Evolutionary conservation across 2,888 invertebrate genomes (phyloP).

Genomic region (Calliscelio sp.): DNA sequence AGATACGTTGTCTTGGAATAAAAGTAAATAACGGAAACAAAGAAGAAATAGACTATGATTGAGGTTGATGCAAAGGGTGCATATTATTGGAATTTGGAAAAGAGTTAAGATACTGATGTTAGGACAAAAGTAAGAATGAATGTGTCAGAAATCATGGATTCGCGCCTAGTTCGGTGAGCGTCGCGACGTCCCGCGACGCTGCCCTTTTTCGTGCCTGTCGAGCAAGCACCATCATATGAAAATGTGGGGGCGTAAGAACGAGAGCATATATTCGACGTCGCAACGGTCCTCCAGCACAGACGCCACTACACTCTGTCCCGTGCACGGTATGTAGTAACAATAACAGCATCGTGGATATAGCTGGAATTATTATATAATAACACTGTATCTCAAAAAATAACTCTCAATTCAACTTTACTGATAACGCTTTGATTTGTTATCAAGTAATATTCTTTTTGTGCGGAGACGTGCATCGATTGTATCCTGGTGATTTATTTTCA

Average conservation of each 20-base stretch:
- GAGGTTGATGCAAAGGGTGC: too few relatives aligned
- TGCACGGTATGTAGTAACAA: conserved; percentile 84
- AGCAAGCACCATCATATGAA: conserved; percentile 82
- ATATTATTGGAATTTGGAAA: too few relatives aligned
- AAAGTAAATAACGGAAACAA: too few relatives aligned
- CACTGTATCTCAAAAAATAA: too few relatives aligned
- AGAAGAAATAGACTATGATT: too few relatives aligned
- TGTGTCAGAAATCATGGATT: conserved; percentile 63
- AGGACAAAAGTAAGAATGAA: conserved; percentile 44
- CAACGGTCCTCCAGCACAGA: conserved; percentile 84
- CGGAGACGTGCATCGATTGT: conserved; percentile 28
- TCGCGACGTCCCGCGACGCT: conserved; percentile 83
- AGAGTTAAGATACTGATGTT: conserved; percentile 3
- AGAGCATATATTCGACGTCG: conserved; percentile 86
- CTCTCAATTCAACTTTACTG: too few relatives aligned
- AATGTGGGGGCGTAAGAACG: conserved; percentile 85
- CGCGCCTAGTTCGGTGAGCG: conserved; percentile 84
- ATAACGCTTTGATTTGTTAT: too few relatives aligned
- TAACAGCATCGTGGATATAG: conserved; percentile 48
- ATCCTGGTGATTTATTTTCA: conserved; percentile 50
- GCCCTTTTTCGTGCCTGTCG: conserved; percentile 86
- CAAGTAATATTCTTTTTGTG: too few relatives aligned
- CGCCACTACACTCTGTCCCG: conserved; percentile 86
- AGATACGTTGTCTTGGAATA: too few relatives aligned
- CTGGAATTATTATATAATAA: conserved; percentile 48